Evolutionary conservation across 2,113 vertebrate species (phyloP), one percentile per base, ranked within the genome.

Genomic region (Cyanistes caeruleus): DNA sequence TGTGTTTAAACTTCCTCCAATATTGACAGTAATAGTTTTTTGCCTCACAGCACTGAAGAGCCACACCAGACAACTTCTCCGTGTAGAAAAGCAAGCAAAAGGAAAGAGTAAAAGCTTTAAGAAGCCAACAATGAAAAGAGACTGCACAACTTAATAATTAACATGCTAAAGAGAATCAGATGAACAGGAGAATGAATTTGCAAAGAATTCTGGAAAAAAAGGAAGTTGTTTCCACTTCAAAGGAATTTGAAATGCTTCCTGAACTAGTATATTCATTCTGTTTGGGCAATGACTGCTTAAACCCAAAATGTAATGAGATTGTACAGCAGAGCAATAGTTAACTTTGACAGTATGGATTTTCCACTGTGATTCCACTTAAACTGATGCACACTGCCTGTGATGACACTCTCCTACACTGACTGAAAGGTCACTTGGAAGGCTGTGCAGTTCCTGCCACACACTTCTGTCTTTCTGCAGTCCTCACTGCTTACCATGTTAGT

Each of bases 311-410:
- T 24, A 46, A 3, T n/a, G 15, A 35, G 55, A 63, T 44, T 43
- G 18, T 52, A 35, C 15, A 7, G 46, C 31, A 86, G 35, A 83
- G 59, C 9, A 91, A 67, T 3, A 51, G 53, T 59, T 84, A 70
- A 64, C 87, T 94, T 41, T 73, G 73, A 23, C 44, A 80, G 30
- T 5, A 13, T 4, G 24, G 25, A 33, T 94, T 85, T 91, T 49
- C n/a, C 46, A 15, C n/a, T 16, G 16, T 68, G 76, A 48, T 68
- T 90, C 87, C 25, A 8, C 33, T 67, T 63, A 17, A 75, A 60
- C 19, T 37, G 62, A 73, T 10, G 21, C 2, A 51, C 22, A 12
- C 2, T 62, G 41, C 25, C 59, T 0, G 0, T 15, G n/a, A 52
- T 7, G 22, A 43, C 59, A 63, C 21, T 58, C 37, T 74, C 30